Conservation (phyloP, 2,888 invertebrate species). For the Cantharis lateralis region DNA sequence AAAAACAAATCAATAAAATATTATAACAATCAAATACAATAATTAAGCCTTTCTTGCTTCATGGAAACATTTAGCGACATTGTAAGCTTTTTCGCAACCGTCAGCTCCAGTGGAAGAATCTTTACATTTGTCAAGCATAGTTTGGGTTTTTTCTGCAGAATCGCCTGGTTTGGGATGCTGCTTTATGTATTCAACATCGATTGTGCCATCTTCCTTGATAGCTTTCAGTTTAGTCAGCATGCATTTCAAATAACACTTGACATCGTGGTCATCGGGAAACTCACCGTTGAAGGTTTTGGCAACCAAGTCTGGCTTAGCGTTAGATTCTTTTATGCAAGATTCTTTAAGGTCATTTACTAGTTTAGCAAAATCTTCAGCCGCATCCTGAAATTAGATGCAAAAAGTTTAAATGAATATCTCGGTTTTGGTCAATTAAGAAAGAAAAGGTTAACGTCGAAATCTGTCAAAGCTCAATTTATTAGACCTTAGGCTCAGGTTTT, state of each 20-base stretch:
- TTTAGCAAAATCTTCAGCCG: background rate
- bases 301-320: background rate
- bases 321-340: background rate
- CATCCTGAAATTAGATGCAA: background rate
- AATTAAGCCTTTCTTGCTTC: slow-evolving; percentile 15
- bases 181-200: slow-evolving; percentile 46
- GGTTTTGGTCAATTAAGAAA: too few relatives aligned
- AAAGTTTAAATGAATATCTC: too few relatives aligned
- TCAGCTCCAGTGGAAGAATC: slow-evolving; percentile 49
- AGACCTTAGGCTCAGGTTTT: too few relatives aligned
- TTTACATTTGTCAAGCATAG: slow-evolving; percentile 54
- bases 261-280: slow-evolving; percentile 35
- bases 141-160: slow-evolving; percentile 52
- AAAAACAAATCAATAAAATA: background rate
- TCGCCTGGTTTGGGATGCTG: slow-evolving; percentile 54
- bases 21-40: background rate
- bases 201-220: slow-evolving; percentile 44
- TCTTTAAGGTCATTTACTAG: background rate
- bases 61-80: slow-evolving; percentile 36
- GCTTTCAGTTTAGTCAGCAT: slow-evolving; percentile 58
- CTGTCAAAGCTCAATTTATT: too few relatives aligned
- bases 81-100: slow-evolving; percentile 37
- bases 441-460: too few relatives aligned
- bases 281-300: background rate
- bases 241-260: slow-evolving; percentile 59